Evolutionary conservation across 2,888 invertebrate species (phyloP), one percentile per base, ranked within the genome.

Genomic region (Cryptosula pallasiana): DNA sequence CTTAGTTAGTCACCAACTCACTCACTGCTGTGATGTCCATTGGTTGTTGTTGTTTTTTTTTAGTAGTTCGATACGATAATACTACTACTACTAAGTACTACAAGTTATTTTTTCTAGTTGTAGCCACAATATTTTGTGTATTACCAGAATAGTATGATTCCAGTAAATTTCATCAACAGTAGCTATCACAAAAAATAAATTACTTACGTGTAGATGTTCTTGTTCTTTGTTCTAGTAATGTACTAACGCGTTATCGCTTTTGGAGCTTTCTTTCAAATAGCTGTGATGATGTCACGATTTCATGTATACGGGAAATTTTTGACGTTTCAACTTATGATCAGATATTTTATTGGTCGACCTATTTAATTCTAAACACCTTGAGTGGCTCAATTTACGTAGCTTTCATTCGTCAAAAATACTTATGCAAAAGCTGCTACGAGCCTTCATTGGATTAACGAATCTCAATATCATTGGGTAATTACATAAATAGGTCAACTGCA

Each of bases 251-350:
- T 20, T 45, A 13, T 45, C 5, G 45, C 9, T 45, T 45, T 45
- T 45, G 45, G 45, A 45, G 45, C 45, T 45, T 13, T 63, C 63
- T 63, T 63, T 63, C 32, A 32, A 63, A 63, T 63, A 63, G 27
- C 29, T 27, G 63, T 63, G 63, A 9, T 63, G 63, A 63, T 63
- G 63, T 63, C 63, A 63, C 63, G 20, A 25, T 32, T 63, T 63
- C 63, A 25, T 63, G 63, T 32, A 29, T 63, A 13, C 29, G 20
- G 63, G 32, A 63, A 32, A 63, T 29, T 9, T 63, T 20, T 34
- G 63, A 63, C 63, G 63, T 63, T 5, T 27, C 20, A 13, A 63
- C 27, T 63, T 63, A 2, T 63, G 63, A 9, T 32, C 3, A 13
- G 63, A 25, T 13, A 32, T 32, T 13, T 32, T 63, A 63, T 25